Base-by-base conservation (phyloP, 2,888 invertebrate species). In the Mesorhabditis spiculigera region DNA sequence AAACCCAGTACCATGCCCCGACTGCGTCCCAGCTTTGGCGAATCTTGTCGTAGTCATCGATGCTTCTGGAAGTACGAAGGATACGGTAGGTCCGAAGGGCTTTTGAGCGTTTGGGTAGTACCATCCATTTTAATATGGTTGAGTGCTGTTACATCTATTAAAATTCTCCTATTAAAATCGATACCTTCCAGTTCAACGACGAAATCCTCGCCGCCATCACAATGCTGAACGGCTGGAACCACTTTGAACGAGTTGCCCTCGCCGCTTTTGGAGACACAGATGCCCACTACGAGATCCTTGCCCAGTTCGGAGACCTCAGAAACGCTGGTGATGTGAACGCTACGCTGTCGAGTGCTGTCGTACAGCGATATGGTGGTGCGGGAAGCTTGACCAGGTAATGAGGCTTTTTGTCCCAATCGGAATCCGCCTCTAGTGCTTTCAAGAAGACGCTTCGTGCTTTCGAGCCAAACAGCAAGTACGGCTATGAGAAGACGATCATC, bases 11-110 rank as follows among this genome's bases (percentile, higher is more conserved):
- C 58, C 58, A 2, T 50, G 58, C 58, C 58, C 58, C 2, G 58
- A 50, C n/a, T 50, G 58, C n/a, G 10, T 50, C 0, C 58, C 58
- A 10, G 10, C 58, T 13, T 50, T 50, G 58, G 58, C 58, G 10
- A 50, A 50, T n/a, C 8, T 50, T 50, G 58, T 50, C n/a, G n/a
- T 50, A 13, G 58, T 50, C 58, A 50, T 50, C n/a, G 58, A 50
- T 50, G 58, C 58, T 2, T 13, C 58, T 28, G 28, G 28, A 1
- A 28, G 28, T 28, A 28, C 28, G 1, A 28, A 28, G 28, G 28
- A 28, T 28, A 28, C 28, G 28, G 28, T 28, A 28, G 1, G 28
- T 28, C 28, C 28, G 28, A 28, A 1, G 28, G 28, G n/a, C n/a
- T n/a, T n/a, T n/a, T n/a, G n/a, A n/a, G n/a, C n/a, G n/a, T n/a